phyloP scores from a whole-genome alignment of 1,140 invertebrate species.

The Drosophila grimshawi region DNA sequence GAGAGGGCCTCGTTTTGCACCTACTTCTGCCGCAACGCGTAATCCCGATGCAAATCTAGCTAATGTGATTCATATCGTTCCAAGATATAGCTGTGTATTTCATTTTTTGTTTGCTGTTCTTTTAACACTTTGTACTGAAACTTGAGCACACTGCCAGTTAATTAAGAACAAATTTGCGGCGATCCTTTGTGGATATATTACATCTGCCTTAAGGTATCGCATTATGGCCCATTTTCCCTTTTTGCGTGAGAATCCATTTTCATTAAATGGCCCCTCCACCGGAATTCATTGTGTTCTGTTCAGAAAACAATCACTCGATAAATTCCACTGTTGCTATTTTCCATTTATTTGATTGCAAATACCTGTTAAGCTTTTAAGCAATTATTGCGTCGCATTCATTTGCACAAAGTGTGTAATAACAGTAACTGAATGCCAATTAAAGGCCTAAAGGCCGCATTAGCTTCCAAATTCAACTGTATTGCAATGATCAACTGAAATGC shows the following conservation, averaged over 20 bases:
- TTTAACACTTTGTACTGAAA: slow-evolving; percentile 73
- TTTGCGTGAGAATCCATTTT: slow-evolving; percentile 36
- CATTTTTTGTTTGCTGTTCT: slow-evolving; percentile 42
- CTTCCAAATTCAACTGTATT: background rate
- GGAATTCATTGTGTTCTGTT: background rate
- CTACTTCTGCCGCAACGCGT: slow-evolving; percentile 44
- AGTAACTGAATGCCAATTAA: background rate
- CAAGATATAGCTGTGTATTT: background rate
- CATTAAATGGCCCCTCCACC: slow-evolving; percentile 5
- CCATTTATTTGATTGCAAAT: slow-evolving; percentile 60
- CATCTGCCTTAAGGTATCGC: slow-evolving; percentile 27
- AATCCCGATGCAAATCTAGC: slow-evolving; percentile 76
- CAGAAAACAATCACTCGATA: slow-evolving; percentile 14
- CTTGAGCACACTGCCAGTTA: slow-evolving; percentile 52
- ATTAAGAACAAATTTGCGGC: slow-evolving; percentile 53
- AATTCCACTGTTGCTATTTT: slow-evolving; percentile 48
- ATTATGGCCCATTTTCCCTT: slow-evolving; percentile 21
- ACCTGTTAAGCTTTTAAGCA: slow-evolving; percentile 44
- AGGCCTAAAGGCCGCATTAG: background rate
- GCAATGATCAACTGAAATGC: background rate
- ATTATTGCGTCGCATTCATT: slow-evolving; percentile 26
- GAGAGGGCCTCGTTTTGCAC: slow-evolving; percentile 29
- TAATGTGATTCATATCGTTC: slow-evolving; percentile 74
- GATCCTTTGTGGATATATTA: slow-evolving; percentile 9
- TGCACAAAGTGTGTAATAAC: background rate